Base-by-base conservation (phyloP, 2,888 invertebrate species). In the Epsilonema sp. region DNA sequence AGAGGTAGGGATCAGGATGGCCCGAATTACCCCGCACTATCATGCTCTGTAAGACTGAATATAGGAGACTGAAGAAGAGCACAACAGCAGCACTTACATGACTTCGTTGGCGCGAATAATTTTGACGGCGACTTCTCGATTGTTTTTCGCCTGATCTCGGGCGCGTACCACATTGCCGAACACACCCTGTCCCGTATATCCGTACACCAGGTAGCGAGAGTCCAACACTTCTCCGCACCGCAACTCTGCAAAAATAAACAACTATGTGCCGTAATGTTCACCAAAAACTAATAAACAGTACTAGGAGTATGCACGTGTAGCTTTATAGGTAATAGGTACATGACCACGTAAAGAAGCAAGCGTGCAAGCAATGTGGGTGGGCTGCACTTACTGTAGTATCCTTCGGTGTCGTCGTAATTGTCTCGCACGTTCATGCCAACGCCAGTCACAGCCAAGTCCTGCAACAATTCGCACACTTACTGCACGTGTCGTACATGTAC, bases 381-480 rank as follows among this genome's bases (percentile, higher is more conserved):
- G n/a, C n/a, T n/a, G n/a, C 36, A 66, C 69, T 63, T 60, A 72
- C 82, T 76, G 68, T 99, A 99, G 66, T 99, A 99, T 37, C 97
- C 97, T 69, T 99, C 97, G 0, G 90, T 85, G 69, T 99, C 97
- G 63, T 99, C 97, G 94, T 94, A 99, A 66, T 97, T 97, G 66
- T 99, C 97, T 0, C 84, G 89, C 38, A 97, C 73, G 42, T 83
- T 82, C n/a, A n/a, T n/a, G n/a, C n/a, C n/a, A n/a, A n/a, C n/a
- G n/a, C n/a, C n/a, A n/a, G n/a, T n/a, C n/a, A n/a, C n/a, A n/a
- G n/a, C n/a, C n/a, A n/a, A n/a, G n/a, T n/a, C n/a, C n/a, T n/a
- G n/a, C n/a, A n/a, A n/a, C n/a, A n/a, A n/a, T n/a, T n/a, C n/a
- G n/a, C n/a, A n/a, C n/a, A n/a, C n/a, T n/a, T n/a, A n/a, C n/a